Evolutionary conservation across 2,113 vertebrate genomes (phyloP).

Genomic region (Galemys pyrenaicus): DNA sequence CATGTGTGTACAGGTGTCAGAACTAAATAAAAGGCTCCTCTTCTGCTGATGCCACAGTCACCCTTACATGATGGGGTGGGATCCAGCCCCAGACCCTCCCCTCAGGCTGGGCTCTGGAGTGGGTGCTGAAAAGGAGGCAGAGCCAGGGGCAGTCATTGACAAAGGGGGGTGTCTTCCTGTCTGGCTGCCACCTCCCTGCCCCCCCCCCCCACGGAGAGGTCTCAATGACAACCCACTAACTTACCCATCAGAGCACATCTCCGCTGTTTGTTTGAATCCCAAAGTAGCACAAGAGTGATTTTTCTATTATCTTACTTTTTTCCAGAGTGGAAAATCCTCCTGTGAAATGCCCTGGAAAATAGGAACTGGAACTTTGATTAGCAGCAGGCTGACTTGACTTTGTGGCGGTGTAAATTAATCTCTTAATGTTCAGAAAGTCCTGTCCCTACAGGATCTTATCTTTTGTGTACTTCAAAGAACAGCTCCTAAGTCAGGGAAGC

Average conservation of each 20-base stretch:
- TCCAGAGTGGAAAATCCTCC: slow-evolving; percentile 64
- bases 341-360: slow-evolving; percentile 75
- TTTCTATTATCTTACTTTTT: slow-evolving; percentile 65
- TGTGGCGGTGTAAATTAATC: slow-evolving; percentile 64
- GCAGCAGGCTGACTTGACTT: slow-evolving; percentile 65
- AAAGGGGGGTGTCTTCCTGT: neutral
- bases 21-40: neutral
- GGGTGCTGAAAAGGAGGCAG: neutral
- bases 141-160: neutral
- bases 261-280: slow-evolving; percentile 57
- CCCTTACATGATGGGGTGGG: neutral
- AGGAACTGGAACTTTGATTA: slow-evolving; percentile 66
- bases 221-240: neutral
- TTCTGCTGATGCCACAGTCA: neutral
- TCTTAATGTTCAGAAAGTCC: slow-evolving; percentile 52
- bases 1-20: neutral
- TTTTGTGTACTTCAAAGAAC: slow-evolving; percentile 66
- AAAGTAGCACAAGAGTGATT: slow-evolving; percentile 58
- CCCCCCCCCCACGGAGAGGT: neutral
- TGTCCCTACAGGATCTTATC: slow-evolving; percentile 50
- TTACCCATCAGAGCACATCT: slow-evolving; percentile 19
- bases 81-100: neutral
- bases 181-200: neutral
- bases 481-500: neutral
- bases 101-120: accelerated